A percentile compares a stretch with the other conserved stretches of the same genome.
phyloP scores from a whole-genome alignment of 2,888 invertebrate species.

The Griposia aprilina region DNA sequence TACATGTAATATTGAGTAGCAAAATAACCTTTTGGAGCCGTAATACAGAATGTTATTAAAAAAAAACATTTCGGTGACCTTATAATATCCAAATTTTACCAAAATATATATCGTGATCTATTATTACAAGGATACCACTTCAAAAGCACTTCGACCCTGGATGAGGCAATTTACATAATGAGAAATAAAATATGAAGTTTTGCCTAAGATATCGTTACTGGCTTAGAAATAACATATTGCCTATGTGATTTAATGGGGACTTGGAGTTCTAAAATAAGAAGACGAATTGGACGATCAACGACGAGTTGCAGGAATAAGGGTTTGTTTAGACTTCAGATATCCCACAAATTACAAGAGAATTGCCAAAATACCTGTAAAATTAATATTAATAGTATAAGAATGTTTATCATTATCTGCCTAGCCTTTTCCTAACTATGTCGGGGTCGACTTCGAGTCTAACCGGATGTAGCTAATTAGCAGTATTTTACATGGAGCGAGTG shows the following conservation, averaged over 20 bases:
- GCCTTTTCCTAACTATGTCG: too few species aligned
- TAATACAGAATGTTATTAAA: neutral
- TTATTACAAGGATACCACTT: conserved; percentile 22
- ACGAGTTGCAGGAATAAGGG: too few species aligned
- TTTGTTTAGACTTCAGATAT: neutral
- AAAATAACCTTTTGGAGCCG: neutral
- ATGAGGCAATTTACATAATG: conserved; percentile 48
- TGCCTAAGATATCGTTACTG: neutral
- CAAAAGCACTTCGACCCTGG: conserved; percentile 22
- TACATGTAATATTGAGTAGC: neutral
- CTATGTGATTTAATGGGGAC: neutral
- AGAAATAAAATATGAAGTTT: conserved; percentile 43
- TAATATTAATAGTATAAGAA: neutral
- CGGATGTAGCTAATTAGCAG: too few species aligned
- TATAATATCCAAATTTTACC: conserved; percentile 4
- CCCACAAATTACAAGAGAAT: neutral
- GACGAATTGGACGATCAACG: too few species aligned
- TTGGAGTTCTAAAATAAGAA: neutral
- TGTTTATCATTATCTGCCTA: too few species aligned
- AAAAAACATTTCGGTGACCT: neutral
- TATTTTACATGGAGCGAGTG: too few species aligned
- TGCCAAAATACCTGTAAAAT: neutral
- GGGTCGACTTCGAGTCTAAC: too few species aligned
- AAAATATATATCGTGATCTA: conserved; percentile 14
- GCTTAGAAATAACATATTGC: conserved; percentile 12